Conservation (phyloP, 2,888 invertebrate genomes). For the Cheiracanthium punctorium region DNA sequence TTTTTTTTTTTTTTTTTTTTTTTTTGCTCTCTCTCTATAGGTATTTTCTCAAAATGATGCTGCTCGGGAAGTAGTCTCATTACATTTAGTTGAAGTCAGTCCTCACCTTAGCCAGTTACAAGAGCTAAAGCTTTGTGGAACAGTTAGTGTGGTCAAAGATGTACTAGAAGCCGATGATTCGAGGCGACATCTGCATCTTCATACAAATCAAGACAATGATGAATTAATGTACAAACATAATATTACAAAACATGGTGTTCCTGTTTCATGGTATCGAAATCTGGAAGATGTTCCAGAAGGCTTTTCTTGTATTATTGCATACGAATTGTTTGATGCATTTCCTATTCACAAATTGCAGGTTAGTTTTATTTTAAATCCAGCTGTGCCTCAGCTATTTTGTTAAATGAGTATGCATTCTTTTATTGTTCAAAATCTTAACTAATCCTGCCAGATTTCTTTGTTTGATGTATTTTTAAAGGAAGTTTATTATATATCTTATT, state of each 20-base stretch:
- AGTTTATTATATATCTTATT: too few species aligned
- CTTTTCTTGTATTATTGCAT: conserved; percentile 91
- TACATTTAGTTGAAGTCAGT: conserved; percentile 95
- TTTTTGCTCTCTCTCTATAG: conserved; percentile 20
- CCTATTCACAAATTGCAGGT: conserved; percentile 96
- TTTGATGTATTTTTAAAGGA: too few species aligned
- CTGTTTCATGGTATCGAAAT: conserved; percentile 90
- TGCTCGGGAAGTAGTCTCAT: conserved; percentile 78
- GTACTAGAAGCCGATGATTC: conserved; percentile 69
- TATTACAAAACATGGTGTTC: conserved; percentile 77
- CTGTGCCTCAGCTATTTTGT: too few species aligned
- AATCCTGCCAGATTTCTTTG: too few species aligned
- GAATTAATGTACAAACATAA: conserved; percentile 71
- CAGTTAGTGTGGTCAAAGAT: conserved; percentile 71
- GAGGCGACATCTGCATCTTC: conserved; percentile 59
- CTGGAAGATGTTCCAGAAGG: conserved; percentile 85
- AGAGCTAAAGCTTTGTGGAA: conserved; percentile 83
- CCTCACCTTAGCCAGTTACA: conserved; percentile 88
- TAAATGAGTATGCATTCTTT: too few species aligned
- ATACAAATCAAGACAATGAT: conserved; percentile 63
- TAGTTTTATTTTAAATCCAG: too few species aligned
- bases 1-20: too few species aligned
- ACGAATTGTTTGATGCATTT: conserved; percentile 98
- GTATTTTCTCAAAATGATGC: conserved; percentile 77
- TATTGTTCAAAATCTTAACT: too few species aligned